phyloP scores from a whole-genome alignment of 2,113 vertebrate genomes.

The Dinomys branickii region DNA sequence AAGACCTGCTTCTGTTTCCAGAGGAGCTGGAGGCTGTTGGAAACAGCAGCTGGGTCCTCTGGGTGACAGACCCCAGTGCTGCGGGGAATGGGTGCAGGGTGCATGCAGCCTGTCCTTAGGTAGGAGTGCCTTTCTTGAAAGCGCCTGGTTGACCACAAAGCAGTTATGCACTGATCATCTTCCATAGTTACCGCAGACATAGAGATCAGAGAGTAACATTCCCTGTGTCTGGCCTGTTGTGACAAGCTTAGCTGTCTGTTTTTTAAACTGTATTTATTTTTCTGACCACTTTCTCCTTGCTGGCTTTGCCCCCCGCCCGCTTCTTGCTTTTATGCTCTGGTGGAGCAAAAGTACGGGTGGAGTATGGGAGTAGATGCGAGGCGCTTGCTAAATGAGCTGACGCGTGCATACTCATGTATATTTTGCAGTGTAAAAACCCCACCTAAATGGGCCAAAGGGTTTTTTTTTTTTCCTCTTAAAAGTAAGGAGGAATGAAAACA shows the following conservation, averaged over 20 bases:
- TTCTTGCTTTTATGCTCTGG: neutral
- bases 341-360: rapidly evolving
- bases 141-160: neutral
- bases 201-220: neutral
- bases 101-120: neutral
- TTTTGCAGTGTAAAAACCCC: slow-evolving; percentile 23
- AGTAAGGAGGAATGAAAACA: slow-evolving; percentile 19
- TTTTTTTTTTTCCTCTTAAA: slow-evolving; percentile 40
- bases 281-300: slow-evolving; percentile 67
- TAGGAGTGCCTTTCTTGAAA: neutral
- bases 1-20: neutral
- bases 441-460: slow-evolving; percentile 47
- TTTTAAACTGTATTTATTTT: slow-evolving; percentile 56
- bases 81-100: neutral
- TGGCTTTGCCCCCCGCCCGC: neutral
- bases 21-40: neutral
- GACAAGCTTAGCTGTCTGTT: neutral
- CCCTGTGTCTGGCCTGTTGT: neutral
- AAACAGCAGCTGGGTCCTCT: neutral
- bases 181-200: neutral
- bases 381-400: neutral
- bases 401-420: neutral
- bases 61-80: neutral
- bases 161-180: neutral
- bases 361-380: neutral